Evolutionary conservation across 2,113 vertebrate species (phyloP).

Genomic region (Beaufortia kweichowensis): DNA sequence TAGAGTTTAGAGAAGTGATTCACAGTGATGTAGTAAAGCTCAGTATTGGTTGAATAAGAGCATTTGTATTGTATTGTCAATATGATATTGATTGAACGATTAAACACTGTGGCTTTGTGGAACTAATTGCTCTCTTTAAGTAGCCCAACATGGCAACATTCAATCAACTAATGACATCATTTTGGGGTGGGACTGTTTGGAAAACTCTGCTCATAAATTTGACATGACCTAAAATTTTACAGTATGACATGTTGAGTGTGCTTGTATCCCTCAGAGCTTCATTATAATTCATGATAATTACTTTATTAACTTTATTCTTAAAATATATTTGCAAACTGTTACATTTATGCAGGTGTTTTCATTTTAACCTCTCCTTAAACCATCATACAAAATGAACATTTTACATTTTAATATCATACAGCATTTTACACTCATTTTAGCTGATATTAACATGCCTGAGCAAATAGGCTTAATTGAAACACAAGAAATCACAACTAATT

Average conservation of each 20-base stretch:
- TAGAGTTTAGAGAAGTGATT: neutral
- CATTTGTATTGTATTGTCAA: neutral
- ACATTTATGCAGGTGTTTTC: neutral
- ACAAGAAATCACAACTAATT: neutral
- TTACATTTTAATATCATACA: neutral
- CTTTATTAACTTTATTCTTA: no score
- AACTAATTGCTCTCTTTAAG: no score
- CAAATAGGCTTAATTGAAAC: constrained; percentile 11
- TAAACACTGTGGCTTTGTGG: no score
- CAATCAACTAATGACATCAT: no score
- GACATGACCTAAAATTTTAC: neutral
- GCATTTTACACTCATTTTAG: neutral
- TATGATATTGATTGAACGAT: no score
- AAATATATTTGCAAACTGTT: no score
- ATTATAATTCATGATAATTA: no score
- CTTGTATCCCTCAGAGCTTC: no score
- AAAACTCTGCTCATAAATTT: neutral
- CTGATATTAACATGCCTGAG: constrained; percentile 10
- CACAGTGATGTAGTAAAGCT: neutral
- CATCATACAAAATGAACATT: neutral
- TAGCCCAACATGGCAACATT: no score
- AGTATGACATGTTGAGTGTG: neutral
- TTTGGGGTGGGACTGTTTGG: no score
- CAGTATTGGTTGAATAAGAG: neutral
- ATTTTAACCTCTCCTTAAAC: neutral